Conservation (phyloP, 1,140 invertebrate genomes). For the Drosophila orosa region DNA sequence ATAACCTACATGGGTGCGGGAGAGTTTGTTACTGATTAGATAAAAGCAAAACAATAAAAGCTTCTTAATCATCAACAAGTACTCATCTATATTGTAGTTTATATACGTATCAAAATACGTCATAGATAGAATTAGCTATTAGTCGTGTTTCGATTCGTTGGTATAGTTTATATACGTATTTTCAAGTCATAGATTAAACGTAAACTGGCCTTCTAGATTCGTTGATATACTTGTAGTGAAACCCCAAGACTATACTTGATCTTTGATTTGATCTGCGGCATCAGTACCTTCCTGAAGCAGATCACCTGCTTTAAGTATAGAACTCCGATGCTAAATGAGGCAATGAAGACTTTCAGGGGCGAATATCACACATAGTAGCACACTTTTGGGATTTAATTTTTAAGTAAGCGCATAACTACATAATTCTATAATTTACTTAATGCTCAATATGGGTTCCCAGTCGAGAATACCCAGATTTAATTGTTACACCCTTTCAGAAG, state of each 20-base stretch:
- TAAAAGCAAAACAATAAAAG: background rate
- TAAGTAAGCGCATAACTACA: no score
- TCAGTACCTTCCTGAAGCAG: slow-evolving; percentile 25
- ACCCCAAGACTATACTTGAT: slow-evolving; percentile 1
- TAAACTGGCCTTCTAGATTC: background rate
- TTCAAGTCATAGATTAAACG: slow-evolving; percentile 6
- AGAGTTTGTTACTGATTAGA: background rate
- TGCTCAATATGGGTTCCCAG: no score
- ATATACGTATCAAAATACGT: no score
- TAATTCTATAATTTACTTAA: no score
- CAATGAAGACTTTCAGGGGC: background rate
- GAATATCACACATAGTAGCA: background rate
- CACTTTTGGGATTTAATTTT: background rate
- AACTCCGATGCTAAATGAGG: background rate
- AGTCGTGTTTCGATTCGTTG: no score
- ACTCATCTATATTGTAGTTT: background rate
- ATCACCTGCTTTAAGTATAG: slow-evolving; percentile 19
- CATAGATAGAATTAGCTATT: no score
- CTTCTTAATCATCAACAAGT: background rate
- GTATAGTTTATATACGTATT: background rate
- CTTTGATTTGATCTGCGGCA: slow-evolving; percentile 85
- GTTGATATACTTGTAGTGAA: background rate
- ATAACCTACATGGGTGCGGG: background rate
- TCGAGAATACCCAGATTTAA: background rate
- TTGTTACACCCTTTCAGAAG: background rate